Conservation (phyloP, 2,888 invertebrate genomes). For the Phorcus lineatus region DNA sequence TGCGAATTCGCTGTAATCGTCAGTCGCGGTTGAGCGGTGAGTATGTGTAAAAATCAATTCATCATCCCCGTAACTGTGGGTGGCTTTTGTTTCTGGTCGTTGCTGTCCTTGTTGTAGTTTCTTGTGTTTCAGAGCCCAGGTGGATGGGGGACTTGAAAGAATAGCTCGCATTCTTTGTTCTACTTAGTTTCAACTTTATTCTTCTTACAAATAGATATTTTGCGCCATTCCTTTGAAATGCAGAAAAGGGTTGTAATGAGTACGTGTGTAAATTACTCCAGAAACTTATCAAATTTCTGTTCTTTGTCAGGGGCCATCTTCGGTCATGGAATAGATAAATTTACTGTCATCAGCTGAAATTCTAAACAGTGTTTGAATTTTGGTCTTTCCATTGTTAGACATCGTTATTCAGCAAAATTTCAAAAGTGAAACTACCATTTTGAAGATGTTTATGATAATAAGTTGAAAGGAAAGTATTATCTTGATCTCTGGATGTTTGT, state of each 20-base stretch:
- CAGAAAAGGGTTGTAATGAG: no score
- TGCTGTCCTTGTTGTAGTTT: not conserved
- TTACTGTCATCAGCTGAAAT: no score
- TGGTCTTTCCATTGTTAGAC: no score
- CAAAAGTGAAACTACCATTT: no score
- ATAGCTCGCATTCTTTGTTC: not conserved
- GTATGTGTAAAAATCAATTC: constrained; percentile 35
- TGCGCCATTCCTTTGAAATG: not conserved
- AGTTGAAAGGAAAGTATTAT: not conserved
- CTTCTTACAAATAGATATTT: not conserved
- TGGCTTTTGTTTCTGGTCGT: not conserved
- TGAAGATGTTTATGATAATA: no score
- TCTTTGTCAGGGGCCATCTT: no score
- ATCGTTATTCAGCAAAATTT: no score
- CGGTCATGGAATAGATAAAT: no score
- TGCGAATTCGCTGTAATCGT: constrained; percentile 84
- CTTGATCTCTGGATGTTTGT: not conserved
- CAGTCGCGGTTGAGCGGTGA: constrained; percentile 80
- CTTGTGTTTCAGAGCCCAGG: not conserved
- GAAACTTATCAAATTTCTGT: no score
- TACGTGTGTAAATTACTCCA: no score
- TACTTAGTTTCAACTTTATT: not conserved
- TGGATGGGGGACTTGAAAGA: constrained; percentile 5
- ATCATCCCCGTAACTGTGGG: constrained; percentile 18
- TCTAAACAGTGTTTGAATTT: no score